Conservation (phyloP, 1,140 invertebrate species). For the Aporrectodea caliginosa region DNA sequence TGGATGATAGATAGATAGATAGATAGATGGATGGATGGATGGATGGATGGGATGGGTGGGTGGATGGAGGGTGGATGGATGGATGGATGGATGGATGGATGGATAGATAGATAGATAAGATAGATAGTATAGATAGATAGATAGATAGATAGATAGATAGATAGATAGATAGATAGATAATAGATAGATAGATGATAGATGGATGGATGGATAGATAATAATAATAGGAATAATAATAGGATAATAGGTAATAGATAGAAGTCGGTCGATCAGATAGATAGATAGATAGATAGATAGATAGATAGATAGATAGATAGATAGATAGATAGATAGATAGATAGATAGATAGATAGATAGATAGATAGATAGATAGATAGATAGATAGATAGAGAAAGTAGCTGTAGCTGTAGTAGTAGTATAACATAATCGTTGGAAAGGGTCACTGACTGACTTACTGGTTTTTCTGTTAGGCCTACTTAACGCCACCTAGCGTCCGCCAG, state of each 20-base stretch:
- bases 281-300: slow-evolving; percentile 3
- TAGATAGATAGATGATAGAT: slow-evolving; percentile 1
- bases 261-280: not conserved
- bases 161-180: slow-evolving; percentile 3
- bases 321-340: slow-evolving; percentile 3
- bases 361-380: slow-evolving; percentile 3
- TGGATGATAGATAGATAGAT: slow-evolving; percentile 1
- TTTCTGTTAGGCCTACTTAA: too few species aligned
- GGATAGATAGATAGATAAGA: slow-evolving; percentile 1
- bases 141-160: slow-evolving; percentile 3
- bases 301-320: slow-evolving; percentile 3
- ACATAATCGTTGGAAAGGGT: too few species aligned
- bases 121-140: not conserved
- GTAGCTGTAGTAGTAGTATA: too few species aligned
- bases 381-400: not conserved
- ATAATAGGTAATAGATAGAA: not conserved
- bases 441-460: too few species aligned
- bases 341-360: slow-evolving; percentile 3
- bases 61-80: not conserved
- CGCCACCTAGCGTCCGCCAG: too few species aligned
- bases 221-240: too few species aligned
- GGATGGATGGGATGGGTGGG: not conserved
- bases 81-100: not conserved
- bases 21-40: not conserved
- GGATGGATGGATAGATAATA: not conserved